Conservation (phyloP, 53 echinoderm and acorn worm genomes). For the Crossaster papposus region DNA sequence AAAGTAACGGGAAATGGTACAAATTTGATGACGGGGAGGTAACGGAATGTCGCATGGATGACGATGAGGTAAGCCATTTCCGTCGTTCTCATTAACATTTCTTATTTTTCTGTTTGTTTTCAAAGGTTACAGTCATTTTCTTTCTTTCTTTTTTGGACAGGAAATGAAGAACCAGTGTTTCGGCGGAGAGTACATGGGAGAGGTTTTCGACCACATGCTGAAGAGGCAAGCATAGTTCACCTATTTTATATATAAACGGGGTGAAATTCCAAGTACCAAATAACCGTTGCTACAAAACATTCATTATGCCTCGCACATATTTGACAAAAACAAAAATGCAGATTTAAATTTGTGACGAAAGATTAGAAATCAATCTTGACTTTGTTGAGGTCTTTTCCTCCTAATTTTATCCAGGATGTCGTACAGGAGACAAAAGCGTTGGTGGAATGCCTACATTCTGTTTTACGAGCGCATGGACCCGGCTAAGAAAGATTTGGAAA, state of each 20-base stretch:
- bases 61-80: constrained; percentile 80
- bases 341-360: too few relatives aligned
- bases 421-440: constrained; percentile 96
- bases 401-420: constrained; percentile 78
- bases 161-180: constrained; percentile 99
- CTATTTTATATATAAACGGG: not conserved
- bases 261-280: too few relatives aligned
- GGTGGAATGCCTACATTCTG: constrained; percentile 99
- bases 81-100: not conserved
- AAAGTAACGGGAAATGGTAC: constrained; percentile 88
- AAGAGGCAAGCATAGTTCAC: constrained; percentile 67
- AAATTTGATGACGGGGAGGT: constrained; percentile 99
- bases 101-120: too few relatives aligned
- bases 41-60: constrained; percentile 96
- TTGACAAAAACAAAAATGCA: too few relatives aligned
- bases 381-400: not conserved
- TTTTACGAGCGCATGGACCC: constrained; percentile 92
- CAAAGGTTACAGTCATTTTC: not conserved
- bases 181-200: constrained; percentile 99
- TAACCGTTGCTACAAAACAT: too few relatives aligned
- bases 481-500: constrained; percentile 84
- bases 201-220: constrained; percentile 97
- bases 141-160: constrained; percentile 42
- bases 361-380: too few relatives aligned
- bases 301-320: too few relatives aligned